Evolutionary conservation across 2,797 vertebrate species (phyloP), one percentile per base, ranked within the genome.

Genomic region (Sebastes diaconus): DNA sequence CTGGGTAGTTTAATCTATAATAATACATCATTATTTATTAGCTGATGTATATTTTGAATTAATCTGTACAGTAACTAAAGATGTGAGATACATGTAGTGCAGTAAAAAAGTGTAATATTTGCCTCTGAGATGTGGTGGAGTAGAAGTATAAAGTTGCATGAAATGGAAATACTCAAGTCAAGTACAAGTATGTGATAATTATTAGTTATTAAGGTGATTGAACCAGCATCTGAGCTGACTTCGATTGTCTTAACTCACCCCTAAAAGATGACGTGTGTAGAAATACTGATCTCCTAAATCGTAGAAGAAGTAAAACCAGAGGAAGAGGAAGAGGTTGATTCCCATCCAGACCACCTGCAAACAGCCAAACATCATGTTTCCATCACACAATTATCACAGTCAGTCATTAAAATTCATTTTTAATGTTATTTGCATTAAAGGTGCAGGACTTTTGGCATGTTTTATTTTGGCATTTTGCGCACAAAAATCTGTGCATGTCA

Each of bases 281-380:
- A 91, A 96, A 88, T 94, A 99, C 5, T 64, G 50, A 1, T 94
- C 84, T 0, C 86, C 87, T 71, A 13, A 65, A 34, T 99, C 96
- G 73, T 97, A 99, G 8, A 90, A 75, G 20, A 96, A 60, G 89
- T 97, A 99, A 83, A 89, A 97, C 80, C 93, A 91, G 0, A 96
- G 92, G 85, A 99, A 99, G 29, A 99, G 89, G 83, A 97, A 97
- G 79, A 96, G 92, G 88, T 98, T 99, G 93, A 99, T 94, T 65
- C 86, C 96, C 94, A 99, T 94, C 97, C 97, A 99, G 75, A 95
- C 92, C 67, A 94, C 92, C 97, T 99, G 94, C 6, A 79, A 83
- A 71, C 68, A 80, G 4, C 1, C 30, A 22, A 6, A 1, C 24
- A 39, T 27, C 6, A 68, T 0, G 24, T 36, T 54, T 20, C 14